Evolutionary conservation across 2,888 invertebrate species (phyloP).

Genomic region (Acleris sparsana): DNA sequence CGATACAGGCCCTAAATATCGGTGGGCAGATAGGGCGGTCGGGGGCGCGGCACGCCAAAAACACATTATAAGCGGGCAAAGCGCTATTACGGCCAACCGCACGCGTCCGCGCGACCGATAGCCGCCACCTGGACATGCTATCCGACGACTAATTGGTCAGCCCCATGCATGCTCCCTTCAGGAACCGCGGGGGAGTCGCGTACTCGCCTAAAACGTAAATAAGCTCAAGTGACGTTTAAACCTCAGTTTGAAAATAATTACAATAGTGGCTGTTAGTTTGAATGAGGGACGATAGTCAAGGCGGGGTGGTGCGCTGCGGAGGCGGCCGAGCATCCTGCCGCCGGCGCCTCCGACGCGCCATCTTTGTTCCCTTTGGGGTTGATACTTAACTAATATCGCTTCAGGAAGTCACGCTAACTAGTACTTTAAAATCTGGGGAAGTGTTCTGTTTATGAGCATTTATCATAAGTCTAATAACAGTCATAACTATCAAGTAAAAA

Average conservation of each 20-base stretch:
- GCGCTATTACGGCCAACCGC: conserved; percentile 78
- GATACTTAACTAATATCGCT: background rate
- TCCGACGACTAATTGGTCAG: conserved; percentile 77
- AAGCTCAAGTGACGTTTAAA: conserved; percentile 44
- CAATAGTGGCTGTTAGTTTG: conserved; percentile 50
- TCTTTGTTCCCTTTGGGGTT: conserved; percentile 59
- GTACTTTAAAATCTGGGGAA: too few relatives aligned
- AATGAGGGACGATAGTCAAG: conserved; percentile 64
- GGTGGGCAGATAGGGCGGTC: conserved; percentile 71
- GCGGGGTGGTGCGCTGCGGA: conserved; percentile 71
- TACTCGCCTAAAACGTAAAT: conserved; percentile 61
- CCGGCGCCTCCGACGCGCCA: conserved; percentile 64
- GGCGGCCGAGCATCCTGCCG: conserved; percentile 68
- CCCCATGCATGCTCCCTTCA: conserved; percentile 73
- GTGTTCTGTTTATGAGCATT: too few relatives aligned
- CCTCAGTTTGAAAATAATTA: conserved; percentile 54
- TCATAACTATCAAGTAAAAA: too few relatives aligned
- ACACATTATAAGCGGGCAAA: conserved; percentile 75
- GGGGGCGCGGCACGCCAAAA: conserved; percentile 78
- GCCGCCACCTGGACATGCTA: conserved; percentile 75
- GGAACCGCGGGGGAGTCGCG: conserved; percentile 63
- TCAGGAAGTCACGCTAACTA: too few relatives aligned
- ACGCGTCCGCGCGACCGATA: conserved; percentile 69
- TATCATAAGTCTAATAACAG: too few relatives aligned
- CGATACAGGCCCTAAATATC: conserved; percentile 69